Evolutionary conservation across 1,140 invertebrate species (phyloP).

Genomic region (Drusus annulatus): DNA sequence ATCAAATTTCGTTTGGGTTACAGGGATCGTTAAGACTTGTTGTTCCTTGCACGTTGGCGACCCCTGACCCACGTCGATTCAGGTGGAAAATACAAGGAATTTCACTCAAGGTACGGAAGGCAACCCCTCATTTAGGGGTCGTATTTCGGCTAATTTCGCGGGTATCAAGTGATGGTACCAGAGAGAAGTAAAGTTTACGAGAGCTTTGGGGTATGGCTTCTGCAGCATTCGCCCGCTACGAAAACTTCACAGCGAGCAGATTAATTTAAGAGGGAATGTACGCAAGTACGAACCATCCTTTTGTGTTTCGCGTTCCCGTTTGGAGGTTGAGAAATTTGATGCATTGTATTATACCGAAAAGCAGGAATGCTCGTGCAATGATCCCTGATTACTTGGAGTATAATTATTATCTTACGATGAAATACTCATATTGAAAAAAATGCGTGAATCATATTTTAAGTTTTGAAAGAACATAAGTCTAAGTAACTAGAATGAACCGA

Average conservation of each 20-base stretch:
- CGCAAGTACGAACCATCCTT: not conserved
- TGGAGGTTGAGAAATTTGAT: too few relatives aligned
- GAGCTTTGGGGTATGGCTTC: not conserved
- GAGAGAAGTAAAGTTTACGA: not conserved
- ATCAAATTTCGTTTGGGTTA: slow-evolving; percentile 5
- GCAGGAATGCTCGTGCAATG: too few relatives aligned
- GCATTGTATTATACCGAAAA: too few relatives aligned
- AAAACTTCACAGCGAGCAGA: not conserved
- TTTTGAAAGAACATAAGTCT: too few relatives aligned
- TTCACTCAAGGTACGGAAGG: slow-evolving; percentile 14
- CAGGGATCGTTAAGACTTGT: not conserved
- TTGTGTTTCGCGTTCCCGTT: too few relatives aligned
- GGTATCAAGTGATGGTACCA: not conserved
- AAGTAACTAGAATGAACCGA: too few relatives aligned
- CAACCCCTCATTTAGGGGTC: not conserved
- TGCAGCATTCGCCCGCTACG: not conserved
- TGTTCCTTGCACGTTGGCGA: too few relatives aligned
- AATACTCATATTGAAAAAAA: too few relatives aligned
- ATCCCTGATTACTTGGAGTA: too few relatives aligned
- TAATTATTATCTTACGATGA: too few relatives aligned
- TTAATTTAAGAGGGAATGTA: slow-evolving; percentile 1
- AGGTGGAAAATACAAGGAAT: slow-evolving; percentile 12
- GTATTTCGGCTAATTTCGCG: slow-evolving; percentile 18
- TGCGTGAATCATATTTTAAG: too few relatives aligned
- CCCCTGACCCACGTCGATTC: too few relatives aligned